A percentile compares a stretch with the other conserved stretches of the same genome.
These are phyloP conservation scores for Albula goreensis DNA, from an alignment of 2,113 vertebrate species.

Conservation along the genomic window DNA sequence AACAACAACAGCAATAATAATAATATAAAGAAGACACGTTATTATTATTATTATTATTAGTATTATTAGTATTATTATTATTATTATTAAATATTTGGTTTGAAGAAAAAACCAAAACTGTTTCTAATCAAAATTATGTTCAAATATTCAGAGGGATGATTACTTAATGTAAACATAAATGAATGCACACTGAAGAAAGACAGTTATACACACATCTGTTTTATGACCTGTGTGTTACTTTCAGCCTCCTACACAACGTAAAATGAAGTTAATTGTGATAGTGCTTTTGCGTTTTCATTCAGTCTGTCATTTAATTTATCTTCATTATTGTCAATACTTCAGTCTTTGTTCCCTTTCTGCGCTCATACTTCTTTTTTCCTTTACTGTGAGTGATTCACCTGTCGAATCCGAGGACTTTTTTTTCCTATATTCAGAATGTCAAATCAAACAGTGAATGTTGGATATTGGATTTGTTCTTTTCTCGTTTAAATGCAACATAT, in stretches of 20 bases:
- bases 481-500: constrained; percentile 12
- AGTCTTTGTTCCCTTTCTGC: not conserved
- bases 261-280: not conserved
- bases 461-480: constrained; percentile 7
- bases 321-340: not conserved
- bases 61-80: not conserved
- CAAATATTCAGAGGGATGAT: not conserved
- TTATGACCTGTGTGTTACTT: not conserved
- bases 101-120: not conserved
- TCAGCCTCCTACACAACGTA: not conserved
- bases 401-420: not conserved
- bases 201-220: not conserved
- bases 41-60: not conserved
- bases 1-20: constrained; percentile 3
- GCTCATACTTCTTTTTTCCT: not conserved
- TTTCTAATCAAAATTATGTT: not conserved
- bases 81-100: not conserved
- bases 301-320: not conserved
- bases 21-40: not conserved
- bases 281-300: not conserved
- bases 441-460: constrained; percentile 11
- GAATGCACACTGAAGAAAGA: not conserved
- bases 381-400: not conserved
- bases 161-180: not conserved
- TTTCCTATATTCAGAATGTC: not conserved